Base-by-base conservation (phyloP, 2,888 invertebrate species). In the Gortyna flavago region DNA sequence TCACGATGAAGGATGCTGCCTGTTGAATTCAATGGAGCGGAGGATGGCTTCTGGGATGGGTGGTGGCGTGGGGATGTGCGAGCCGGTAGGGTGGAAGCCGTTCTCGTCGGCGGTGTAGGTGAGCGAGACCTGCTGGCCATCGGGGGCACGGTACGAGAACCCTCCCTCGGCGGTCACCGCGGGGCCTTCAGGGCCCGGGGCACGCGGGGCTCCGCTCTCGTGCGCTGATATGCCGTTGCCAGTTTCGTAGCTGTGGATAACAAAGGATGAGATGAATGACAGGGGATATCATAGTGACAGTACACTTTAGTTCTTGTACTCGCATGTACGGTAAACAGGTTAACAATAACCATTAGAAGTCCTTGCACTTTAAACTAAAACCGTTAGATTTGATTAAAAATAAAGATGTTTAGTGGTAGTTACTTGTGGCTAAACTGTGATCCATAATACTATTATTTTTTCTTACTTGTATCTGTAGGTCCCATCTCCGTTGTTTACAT, bases 31-130 rank as follows among this genome's bases (percentile, higher is more conserved):
- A 69, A 96, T 89, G 44, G 96, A 97, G 89, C 94, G 93, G 29
- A 97, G 91, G 89, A 97, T 97, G 72, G 95, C 97, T 62, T 96
- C 97, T 4, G 97, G 97, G 86, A 97, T 97, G 29, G 97, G 97
- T 6, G 97, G 97, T 4, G 97, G 96, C 0, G 97, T 97, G 69
- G 97, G 97, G 41, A 97, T 92, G 89, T 97, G 97, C 1, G 96
- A 96, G 77, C 97, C 97, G 80, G 92, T 94, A 69, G 97, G 97
- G 89, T 97, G 97, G 95, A 97, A 97, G 77, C 97, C 97, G 89
- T 97, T 97, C 92, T 98, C 97, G 89, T 98, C 98, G 64, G 98
- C 97, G 68, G 97, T 95, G 94, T 98, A 98, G n/a, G 97, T 95
- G 76, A 98, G 93, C 54, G 97, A 97, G 88, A 97, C 96, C 84